A percentile compares a stretch with the other conserved stretches of the same genome.
Conservation (phyloP, 2,113 vertebrate species). For the Tragelaphus buxtoni region DNA sequence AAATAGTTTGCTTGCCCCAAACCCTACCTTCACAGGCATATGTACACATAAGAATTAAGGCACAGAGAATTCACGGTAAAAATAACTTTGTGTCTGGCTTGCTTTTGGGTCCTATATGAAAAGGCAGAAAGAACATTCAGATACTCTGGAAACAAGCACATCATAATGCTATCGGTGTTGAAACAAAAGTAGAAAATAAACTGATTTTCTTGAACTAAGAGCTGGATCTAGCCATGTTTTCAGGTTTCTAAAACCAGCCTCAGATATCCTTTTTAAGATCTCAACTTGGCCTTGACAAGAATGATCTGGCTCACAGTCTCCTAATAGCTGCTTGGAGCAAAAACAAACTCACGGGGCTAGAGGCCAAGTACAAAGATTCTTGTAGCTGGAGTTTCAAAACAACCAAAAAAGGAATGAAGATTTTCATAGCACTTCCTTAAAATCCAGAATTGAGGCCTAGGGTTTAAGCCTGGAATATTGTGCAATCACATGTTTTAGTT, state of each 20-base stretch:
- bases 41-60: background rate
- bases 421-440: slow-evolving; percentile 20
- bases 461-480: background rate
- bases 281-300: slow-evolving; percentile 18
- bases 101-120: background rate
- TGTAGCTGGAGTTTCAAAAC: slow-evolving; percentile 52
- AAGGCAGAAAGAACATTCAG: slow-evolving; percentile 28
- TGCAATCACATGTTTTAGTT: background rate
- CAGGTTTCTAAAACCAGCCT: slow-evolving; percentile 36
- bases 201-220: slow-evolving; percentile 26
- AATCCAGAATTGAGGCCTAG: background rate
- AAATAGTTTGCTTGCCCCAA: background rate
- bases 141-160: slow-evolving; percentile 19
- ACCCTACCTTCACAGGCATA: background rate
- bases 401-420: slow-evolving; percentile 65
- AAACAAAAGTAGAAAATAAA: slow-evolving; percentile 28
- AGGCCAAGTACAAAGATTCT: slow-evolving; percentile 61
- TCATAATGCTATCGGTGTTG: background rate
- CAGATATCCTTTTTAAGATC: slow-evolving; percentile 51
- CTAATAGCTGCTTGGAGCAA: slow-evolving; percentile 43
- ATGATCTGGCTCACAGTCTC: slow-evolving; percentile 32
- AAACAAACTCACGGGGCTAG: slow-evolving; percentile 41
- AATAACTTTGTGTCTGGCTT: slow-evolving; percentile 41
- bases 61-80: slow-evolving; percentile 25
- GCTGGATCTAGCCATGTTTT: background rate